A percentile compares a stretch with the other conserved stretches of the same genome.
phyloP scores from a whole-genome alignment of 2,888 invertebrate species.

The Drosophila hamatofila region DNA sequence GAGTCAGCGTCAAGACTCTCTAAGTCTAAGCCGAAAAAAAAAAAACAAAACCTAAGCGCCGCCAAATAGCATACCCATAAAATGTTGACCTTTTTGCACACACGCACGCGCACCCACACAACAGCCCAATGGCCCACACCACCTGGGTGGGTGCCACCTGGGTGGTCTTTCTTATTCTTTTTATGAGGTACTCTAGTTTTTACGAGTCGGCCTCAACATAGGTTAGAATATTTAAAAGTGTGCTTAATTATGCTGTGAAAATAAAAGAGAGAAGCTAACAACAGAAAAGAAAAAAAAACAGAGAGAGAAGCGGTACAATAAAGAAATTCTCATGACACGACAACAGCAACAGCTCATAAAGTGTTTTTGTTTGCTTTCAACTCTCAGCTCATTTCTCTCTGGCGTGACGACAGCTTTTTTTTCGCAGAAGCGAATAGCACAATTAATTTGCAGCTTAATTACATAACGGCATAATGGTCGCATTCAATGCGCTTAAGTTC shows the following conservation, averaged over 20 bases:
- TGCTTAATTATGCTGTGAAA: conserved; percentile 71
- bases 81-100: conserved; percentile 71
- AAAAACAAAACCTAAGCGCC: conserved; percentile 47
- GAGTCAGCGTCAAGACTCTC: background rate
- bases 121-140: background rate
- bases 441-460: conserved; percentile 24
- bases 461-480: conserved; percentile 8
- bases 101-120: conserved; percentile 47
- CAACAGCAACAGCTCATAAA: conserved; percentile 48
- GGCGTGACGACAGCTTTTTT: conserved; percentile 31
- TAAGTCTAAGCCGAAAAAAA: conserved; percentile 3
- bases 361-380: conserved; percentile 23
- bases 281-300: no score
- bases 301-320: conserved; percentile 18
- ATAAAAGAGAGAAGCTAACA: background rate
- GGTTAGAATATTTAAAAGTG: conserved; percentile 76
- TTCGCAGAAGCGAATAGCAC: conserved; percentile 11
- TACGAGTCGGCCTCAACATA: conserved; percentile 67
- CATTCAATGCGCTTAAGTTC: conserved; percentile 7
- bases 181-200: conserved; percentile 68
- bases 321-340: conserved; percentile 35
- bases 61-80: conserved; percentile 67
- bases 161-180: conserved; percentile 55
- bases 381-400: conserved; percentile 19
- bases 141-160: conserved; percentile 38